phyloP scores from a whole-genome alignment of 1,140 invertebrate genomes.

The Macrobrachium rosenbergii region DNA sequence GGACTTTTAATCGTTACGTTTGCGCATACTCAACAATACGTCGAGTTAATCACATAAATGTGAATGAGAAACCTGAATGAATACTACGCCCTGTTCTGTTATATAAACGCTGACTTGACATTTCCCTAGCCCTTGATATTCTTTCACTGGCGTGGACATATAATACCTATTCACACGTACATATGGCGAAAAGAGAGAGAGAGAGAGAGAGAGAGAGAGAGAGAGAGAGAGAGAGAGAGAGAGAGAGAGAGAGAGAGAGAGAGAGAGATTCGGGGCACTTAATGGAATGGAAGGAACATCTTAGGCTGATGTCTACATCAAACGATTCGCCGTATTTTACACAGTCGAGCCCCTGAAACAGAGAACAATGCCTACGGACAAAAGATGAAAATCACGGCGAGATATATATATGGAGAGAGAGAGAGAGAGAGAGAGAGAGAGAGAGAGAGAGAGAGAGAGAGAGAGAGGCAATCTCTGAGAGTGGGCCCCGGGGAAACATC shows the following conservation, averaged over 20 bases:
- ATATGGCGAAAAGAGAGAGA: neutral
- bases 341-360: too few relatives aligned
- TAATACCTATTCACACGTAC: too few relatives aligned
- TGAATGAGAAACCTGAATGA: too few relatives aligned
- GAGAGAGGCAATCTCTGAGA: too few relatives aligned
- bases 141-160: too few relatives aligned
- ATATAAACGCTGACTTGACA: neutral
- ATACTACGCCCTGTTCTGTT: too few relatives aligned
- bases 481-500: too few relatives aligned
- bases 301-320: neutral
- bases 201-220: neutral
- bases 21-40: too few relatives aligned
- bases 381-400: neutral
- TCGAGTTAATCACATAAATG: too few relatives aligned
- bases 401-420: neutral
- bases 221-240: neutral
- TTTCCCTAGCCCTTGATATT: neutral
- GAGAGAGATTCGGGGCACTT: neutral
- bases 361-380: neutral
- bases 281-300: neutral
- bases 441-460: neutral
- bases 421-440: slow-evolving; percentile 7
- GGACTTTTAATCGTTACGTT: too few relatives aligned
- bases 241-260: neutral
- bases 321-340: neutral